A percentile compares a stretch with the other conserved stretches of the same genome.
These are phyloP conservation scores for Petrophora chlorosata DNA, from an alignment of 2,888 invertebrate species.

Conservation along the genomic window DNA sequence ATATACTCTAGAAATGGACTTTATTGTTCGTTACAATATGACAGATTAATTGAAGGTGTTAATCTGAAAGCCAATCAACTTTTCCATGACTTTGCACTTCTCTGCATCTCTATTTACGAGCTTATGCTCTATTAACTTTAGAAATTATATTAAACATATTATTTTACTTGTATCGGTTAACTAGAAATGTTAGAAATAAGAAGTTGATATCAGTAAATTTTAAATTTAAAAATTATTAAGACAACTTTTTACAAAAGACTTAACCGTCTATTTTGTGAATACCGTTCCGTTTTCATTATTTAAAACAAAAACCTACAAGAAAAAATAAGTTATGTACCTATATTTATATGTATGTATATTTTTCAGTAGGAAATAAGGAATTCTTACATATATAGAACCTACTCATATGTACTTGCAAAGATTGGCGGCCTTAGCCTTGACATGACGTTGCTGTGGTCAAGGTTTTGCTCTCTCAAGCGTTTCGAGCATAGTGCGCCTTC, in stretches of 20 bases:
- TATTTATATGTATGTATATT: neutral
- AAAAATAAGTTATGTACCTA: neutral
- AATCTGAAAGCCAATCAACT: conserved; percentile 3
- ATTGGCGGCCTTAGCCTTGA: conserved; percentile 47
- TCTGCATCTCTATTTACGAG: conserved; percentile 8
- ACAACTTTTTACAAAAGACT: too few relatives aligned
- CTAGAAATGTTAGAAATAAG: too few relatives aligned
- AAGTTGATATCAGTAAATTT: too few relatives aligned
- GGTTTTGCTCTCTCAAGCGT: conserved; percentile 35
- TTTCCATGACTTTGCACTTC: conserved; percentile 26
- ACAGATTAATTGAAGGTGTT: neutral
- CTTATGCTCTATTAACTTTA: conserved; percentile 28
- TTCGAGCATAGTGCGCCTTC: conserved; percentile 19
- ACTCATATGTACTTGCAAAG: conserved; percentile 23
- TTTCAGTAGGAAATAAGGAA: conserved; percentile 5
- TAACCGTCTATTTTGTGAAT: too few relatives aligned
- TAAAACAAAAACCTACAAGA: too few relatives aligned
- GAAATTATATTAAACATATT: conserved; percentile 15
- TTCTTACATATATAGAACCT: neutral
- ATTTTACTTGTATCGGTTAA: too few relatives aligned
- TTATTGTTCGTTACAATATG: neutral
- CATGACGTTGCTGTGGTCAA: conserved; percentile 40
- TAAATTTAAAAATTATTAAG: too few relatives aligned
- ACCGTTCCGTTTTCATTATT: too few relatives aligned
- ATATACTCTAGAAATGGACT: too few relatives aligned